phyloP scores from a whole-genome alignment of 2,797 vertebrate genomes.

The Xiphophorus birchmanni region DNA sequence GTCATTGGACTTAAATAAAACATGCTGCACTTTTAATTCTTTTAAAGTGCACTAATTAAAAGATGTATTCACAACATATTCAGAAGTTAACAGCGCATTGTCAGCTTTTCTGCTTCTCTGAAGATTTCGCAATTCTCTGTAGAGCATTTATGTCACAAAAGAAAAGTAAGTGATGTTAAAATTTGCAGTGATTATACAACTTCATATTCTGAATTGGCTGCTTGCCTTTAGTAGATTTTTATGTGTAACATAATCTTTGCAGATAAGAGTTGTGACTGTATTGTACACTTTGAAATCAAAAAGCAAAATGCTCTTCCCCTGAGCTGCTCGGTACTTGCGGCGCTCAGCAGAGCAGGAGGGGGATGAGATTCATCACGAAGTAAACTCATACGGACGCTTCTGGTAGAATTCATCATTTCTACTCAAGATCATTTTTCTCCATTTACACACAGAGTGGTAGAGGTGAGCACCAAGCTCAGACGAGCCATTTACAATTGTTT shows the following conservation, averaged over 20 bases:
- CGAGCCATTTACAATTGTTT: conserved; percentile 32
- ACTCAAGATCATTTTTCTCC: conserved; percentile 41
- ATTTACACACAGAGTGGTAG: conserved; percentile 44
- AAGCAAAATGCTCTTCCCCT: conserved; percentile 32
- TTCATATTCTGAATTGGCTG: too few species aligned
- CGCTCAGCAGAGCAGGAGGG: conserved; percentile 31
- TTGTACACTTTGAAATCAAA: conserved; percentile 55
- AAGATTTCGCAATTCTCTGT: too few species aligned
- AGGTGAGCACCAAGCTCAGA: conserved; percentile 20
- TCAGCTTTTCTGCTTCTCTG: background rate
- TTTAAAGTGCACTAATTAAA: background rate
- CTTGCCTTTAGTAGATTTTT: conserved; percentile 15
- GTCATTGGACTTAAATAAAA: background rate
- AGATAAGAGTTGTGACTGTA: conserved; percentile 26
- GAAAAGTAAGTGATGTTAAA: background rate
- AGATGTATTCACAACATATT: background rate
- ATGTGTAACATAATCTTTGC: conserved; percentile 31
- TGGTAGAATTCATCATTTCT: conserved; percentile 59
- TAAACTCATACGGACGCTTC: conserved; percentile 64
- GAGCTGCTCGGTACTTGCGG: conserved; percentile 62
- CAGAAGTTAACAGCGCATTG: background rate
- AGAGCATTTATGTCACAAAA: background rate
- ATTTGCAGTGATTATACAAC: background rate
- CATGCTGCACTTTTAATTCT: background rate
- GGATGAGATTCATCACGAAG: conserved; percentile 54